Conservation (phyloP, 2,888 invertebrate genomes). For the Unio delphinus region DNA sequence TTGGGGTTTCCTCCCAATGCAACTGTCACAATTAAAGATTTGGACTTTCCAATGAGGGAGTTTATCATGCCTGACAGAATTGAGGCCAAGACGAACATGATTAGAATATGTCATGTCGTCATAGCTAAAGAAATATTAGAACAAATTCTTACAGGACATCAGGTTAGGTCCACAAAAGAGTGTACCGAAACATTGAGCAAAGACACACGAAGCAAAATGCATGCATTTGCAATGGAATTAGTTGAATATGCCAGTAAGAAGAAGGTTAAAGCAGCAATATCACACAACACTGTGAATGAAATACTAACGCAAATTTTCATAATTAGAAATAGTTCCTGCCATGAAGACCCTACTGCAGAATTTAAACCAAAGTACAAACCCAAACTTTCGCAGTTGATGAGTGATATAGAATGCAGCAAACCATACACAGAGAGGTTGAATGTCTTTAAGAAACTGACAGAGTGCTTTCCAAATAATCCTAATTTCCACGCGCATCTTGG, state of each 20-base stretch:
- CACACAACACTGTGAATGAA: constrained; percentile 6
- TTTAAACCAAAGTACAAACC: constrained; percentile 4
- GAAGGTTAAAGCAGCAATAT: constrained; percentile 2
- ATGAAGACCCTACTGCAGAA: constrained; percentile 10
- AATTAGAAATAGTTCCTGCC: constrained; percentile 13
- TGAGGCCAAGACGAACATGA: constrained; percentile 8
- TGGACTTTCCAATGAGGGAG: constrained; percentile 6
- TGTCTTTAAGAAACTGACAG: constrained; percentile 27
- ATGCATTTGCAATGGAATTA: constrained; percentile 21
- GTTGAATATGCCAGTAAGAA: constrained; percentile 21
- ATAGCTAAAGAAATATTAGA: constrained; percentile 25
- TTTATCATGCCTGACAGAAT: constrained; percentile 6
- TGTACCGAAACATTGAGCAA: constrained; percentile 10
- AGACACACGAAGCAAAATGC: constrained; percentile 24
- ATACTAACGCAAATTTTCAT: constrained; percentile 31
- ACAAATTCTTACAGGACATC: constrained; percentile 14
- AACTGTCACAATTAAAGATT: constrained; percentile 8
- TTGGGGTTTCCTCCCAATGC: constrained; percentile 5
- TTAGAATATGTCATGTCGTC: constrained; percentile 14
- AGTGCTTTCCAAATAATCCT: constrained; percentile 38
- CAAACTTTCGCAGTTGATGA: constrained; percentile 13
- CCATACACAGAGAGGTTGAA: constrained; percentile 24
- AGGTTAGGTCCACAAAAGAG: background rate
- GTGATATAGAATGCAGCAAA: constrained; percentile 14
- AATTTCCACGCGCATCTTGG: constrained; percentile 45